phyloP scores from a whole-genome alignment of 1,140 invertebrate genomes.

The Diploscapter pachys region DNA sequence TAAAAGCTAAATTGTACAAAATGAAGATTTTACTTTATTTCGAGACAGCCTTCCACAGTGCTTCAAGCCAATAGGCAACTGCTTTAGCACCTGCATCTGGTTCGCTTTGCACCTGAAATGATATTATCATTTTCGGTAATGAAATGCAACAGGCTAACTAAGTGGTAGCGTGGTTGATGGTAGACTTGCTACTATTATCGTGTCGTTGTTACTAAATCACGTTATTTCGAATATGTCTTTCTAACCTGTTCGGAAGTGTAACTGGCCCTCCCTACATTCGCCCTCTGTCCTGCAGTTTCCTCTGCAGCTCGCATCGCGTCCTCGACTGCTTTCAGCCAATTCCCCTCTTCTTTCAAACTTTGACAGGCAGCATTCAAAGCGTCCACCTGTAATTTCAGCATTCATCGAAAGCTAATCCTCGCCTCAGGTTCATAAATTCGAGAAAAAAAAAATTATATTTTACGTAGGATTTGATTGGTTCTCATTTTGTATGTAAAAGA shows the following conservation, averaged over 20 bases:
- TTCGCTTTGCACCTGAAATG: slow-evolving; percentile 40
- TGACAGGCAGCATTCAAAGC: neutral
- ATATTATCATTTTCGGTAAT: neutral
- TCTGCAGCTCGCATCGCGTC: slow-evolving; percentile 49
- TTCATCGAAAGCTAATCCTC: slow-evolving; percentile 51
- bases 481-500: neutral
- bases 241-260: slow-evolving; percentile 58
- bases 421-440: neutral
- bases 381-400: slow-evolving; percentile 48
- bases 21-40: too few relatives aligned
- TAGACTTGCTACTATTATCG: too few relatives aligned
- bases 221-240: too few relatives aligned
- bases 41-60: slow-evolving; percentile 34
- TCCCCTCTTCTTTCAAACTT: neutral
- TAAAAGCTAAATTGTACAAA: too few relatives aligned
- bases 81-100: slow-evolving; percentile 72
- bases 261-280: slow-evolving; percentile 63
- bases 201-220: too few relatives aligned
- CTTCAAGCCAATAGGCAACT: slow-evolving; percentile 67
- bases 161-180: too few relatives aligned
- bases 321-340: slow-evolving; percentile 31
- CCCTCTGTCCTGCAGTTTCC: slow-evolving; percentile 66
- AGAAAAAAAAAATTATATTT: neutral
- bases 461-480: neutral
- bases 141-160: too few relatives aligned